These are phyloP conservation scores for Encarsia formosa DNA, from an alignment of 2,888 invertebrate species.

Conservation along the genomic window DNA sequence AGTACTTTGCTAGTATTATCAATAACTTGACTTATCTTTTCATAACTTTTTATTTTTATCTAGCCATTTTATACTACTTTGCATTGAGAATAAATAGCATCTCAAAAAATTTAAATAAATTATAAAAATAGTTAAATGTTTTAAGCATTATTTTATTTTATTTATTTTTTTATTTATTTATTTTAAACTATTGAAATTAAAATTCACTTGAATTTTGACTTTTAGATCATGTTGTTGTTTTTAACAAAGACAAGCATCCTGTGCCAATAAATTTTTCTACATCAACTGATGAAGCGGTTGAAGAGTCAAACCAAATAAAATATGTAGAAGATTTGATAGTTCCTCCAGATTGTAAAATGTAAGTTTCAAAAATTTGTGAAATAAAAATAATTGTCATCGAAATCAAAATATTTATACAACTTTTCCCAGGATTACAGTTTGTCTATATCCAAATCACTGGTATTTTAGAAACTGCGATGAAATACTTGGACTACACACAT, in stretches of 20 bases:
- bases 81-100: too few relatives aligned
- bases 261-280: not conserved
- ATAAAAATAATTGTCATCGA: too few relatives aligned
- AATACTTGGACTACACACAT: not conserved
- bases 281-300: not conserved
- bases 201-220: not conserved
- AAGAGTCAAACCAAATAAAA: not conserved
- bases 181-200: not conserved
- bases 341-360: slow-evolving; percentile 10
- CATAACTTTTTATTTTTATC: too few relatives aligned
- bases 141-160: too few relatives aligned
- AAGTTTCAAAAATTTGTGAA: too few relatives aligned
- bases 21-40: not conserved
- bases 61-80: too few relatives aligned
- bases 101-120: too few relatives aligned
- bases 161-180: not conserved
- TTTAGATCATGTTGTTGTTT: slow-evolving; percentile 15
- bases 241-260: slow-evolving; percentile 2
- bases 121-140: too few relatives aligned
- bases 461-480: slow-evolving; percentile 4
- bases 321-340: slow-evolving; percentile 14
- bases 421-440: slow-evolving; percentile 7
- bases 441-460: not conserved
- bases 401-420: too few relatives aligned
- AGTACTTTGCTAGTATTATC: not conserved